Base-by-base conservation (phyloP, 1,140 invertebrate species). In the Hestina assimilis region DNA sequence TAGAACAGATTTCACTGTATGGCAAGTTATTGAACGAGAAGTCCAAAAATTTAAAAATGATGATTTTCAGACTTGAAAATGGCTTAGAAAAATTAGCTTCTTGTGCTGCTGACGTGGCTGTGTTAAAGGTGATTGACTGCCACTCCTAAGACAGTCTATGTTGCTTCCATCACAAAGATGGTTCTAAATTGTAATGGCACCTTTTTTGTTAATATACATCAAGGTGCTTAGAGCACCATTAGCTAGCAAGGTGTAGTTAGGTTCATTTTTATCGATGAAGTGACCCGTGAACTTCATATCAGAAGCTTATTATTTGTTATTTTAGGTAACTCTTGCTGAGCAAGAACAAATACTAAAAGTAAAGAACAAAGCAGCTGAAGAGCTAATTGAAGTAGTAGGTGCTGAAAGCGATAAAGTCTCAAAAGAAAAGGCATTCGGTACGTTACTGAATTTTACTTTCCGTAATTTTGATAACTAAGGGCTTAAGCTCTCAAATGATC, bases 1-100 rank as follows among this genome's bases (percentile, higher is more conserved):
- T 99, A n/a, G 97, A 98, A 77, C 95, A 97, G 75, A 98, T 99
- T 51, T 91, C 93, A 28, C 89, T 98, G 0, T 99, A 98, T 73
- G 91, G 92, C 1, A 97, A 96, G 75, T 83, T 98, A 5, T 84
- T 99, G 24, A 90, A 89, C 5, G 92, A 92, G 42, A 97, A 97
- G 82, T 93, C 93, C 1, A 89, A 81, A n/a, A 93, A 96, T 43
- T 90, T 97, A n/a, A 90, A 93, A 58, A 90, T 92, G 38, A 95
- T 94, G 75, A 95, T 97, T n/a, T 72, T 85, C 1, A 89, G 97
- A 65, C 85, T 98, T 3, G 95, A 96, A 84, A 97, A 95, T 81
- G 97, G 97, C 42, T 88, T 99, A 31, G 92, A 95, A 31, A 97
- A 98, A 84, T 82, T 99, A 3, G 92, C 94, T 9, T 93, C 93